Conservation (phyloP, 2,113 vertebrate species). For the Notothenia rossii region DNA sequence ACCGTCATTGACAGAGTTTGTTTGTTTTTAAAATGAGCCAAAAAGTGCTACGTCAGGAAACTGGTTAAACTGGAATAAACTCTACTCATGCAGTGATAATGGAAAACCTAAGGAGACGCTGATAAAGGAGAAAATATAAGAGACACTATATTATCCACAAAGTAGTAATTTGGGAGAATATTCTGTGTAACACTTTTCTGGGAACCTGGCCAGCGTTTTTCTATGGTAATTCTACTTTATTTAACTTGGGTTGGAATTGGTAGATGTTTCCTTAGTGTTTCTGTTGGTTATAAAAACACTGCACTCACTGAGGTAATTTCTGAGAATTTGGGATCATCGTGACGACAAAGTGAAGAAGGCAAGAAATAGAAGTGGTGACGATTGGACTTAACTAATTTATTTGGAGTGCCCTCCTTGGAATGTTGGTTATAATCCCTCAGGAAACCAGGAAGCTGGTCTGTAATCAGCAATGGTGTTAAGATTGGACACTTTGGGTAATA, state of each 20-base stretch:
- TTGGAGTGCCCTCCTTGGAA: background rate
- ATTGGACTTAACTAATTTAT: background rate
- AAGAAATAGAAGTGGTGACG: too few species aligned
- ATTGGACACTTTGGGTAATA: background rate
- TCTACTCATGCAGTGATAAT: slow-evolving; percentile 2
- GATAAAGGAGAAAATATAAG: background rate
- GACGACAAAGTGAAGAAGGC: too few species aligned
- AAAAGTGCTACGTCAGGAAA: background rate
- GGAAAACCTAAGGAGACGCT: background rate
- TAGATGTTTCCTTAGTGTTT: too few species aligned
- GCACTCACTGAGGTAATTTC: too few species aligned
- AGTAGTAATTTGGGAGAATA: background rate
- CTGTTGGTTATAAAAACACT: too few species aligned
- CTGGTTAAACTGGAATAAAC: background rate
- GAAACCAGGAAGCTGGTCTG: background rate
- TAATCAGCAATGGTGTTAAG: background rate
- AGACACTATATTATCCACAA: background rate
- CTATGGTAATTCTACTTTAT: too few species aligned
- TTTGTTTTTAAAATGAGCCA: slow-evolving; percentile 1
- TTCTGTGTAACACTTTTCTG: too few species aligned
- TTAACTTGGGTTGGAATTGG: too few species aligned
- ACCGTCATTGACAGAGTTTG: background rate
- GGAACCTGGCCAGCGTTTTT: too few species aligned
- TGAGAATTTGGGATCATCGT: too few species aligned
- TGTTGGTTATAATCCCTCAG: background rate